These are phyloP conservation scores for Cinclus mexicanus DNA, from an alignment of 2,113 vertebrate species.

Conservation along the genomic window DNA sequence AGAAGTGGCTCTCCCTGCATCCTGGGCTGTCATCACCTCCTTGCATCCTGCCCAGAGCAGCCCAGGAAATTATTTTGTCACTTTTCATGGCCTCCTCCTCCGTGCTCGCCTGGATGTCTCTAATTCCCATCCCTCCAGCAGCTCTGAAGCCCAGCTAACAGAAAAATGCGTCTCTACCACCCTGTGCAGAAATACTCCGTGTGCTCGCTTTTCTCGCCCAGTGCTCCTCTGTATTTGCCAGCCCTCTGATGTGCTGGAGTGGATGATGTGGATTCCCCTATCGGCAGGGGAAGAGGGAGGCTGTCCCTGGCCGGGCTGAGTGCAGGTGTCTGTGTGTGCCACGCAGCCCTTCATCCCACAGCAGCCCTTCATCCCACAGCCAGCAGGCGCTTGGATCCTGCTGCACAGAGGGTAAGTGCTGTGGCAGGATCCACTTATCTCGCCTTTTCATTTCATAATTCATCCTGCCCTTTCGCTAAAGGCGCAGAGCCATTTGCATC, in stretches of 20 bases:
- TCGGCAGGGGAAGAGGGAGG: neutral
- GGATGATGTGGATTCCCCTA: neutral
- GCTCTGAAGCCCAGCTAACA: neutral
- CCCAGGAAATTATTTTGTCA: constrained; percentile 8
- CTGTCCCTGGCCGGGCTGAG: neutral
- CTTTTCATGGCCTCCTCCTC: neutral
- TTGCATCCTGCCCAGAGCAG: neutral
- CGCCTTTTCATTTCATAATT: constrained; percentile 40
- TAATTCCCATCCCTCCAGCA: neutral
- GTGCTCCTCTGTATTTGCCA: neutral
- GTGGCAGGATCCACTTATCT: constrained; percentile 13
- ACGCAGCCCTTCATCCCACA: neutral
- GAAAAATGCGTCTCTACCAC: neutral
- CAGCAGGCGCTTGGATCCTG: neutral
- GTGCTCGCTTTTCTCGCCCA: rapidly evolving
- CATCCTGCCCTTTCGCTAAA: neutral
- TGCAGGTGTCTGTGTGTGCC: neutral
- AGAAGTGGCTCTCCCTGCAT: neutral
- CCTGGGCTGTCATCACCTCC: neutral
- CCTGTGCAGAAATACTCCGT: rapidly evolving
- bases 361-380: neutral
- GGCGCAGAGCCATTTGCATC: neutral
- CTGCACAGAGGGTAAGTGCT: neutral
- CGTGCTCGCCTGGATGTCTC: neutral
- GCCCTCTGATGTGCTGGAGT: neutral